Conservation (phyloP, 2,113 vertebrate genomes). For the Agapornis roseicollis region DNA sequence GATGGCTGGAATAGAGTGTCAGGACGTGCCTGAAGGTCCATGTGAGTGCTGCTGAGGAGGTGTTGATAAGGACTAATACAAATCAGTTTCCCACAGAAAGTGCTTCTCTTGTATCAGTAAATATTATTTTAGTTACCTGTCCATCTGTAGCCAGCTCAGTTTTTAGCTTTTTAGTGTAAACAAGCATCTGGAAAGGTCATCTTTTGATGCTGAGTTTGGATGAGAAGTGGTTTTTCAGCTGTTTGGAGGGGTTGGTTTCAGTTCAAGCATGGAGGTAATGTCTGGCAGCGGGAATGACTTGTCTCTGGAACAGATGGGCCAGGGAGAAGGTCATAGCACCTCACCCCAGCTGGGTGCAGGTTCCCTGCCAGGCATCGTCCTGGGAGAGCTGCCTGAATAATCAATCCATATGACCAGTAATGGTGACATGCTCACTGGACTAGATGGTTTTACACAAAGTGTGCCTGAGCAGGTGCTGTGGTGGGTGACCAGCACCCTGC, state of each 20-base stretch:
- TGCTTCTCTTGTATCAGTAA: neutral
- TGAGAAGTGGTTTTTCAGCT: neutral
- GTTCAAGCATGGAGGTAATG: rapidly evolving
- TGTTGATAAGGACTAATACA: neutral
- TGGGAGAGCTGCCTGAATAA: neutral
- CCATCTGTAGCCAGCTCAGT: neutral
- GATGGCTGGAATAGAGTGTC: neutral
- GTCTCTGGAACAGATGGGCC: rapidly evolving
- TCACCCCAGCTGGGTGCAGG: rapidly evolving
- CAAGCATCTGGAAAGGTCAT: neutral
- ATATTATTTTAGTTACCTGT: neutral
- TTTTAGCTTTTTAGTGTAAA: neutral
- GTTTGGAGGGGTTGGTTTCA: neutral
- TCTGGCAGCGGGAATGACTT: neutral
- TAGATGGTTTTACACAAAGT: rapidly evolving
- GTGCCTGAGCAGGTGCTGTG: neutral
- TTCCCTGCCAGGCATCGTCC: neutral
- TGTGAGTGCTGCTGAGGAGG: neutral
- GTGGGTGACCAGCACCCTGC: neutral
- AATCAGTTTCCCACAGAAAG: neutral
- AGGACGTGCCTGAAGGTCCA: neutral
- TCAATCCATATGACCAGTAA: neutral
- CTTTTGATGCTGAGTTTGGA: neutral
- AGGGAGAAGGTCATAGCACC: neutral
- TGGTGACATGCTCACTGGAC: rapidly evolving